A percentile compares a stretch with the other conserved stretches of the same genome.
These are phyloP conservation scores for Solenodon paradoxus DNA, from an alignment of 2,113 vertebrate genomes.

Conservation along the genomic window DNA sequence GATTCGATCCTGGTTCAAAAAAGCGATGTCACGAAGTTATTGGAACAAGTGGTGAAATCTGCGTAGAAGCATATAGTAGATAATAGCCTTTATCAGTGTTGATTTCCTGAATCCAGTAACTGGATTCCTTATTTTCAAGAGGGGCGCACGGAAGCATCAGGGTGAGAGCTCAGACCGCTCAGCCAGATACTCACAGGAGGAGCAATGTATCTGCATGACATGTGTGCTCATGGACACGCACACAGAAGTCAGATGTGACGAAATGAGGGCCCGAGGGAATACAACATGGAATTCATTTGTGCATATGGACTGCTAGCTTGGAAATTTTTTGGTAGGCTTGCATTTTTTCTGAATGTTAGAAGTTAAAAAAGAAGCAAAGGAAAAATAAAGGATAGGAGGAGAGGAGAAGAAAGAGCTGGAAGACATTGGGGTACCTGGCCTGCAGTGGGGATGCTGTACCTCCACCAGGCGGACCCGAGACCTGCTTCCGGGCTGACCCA, in stretches of 20 bases:
- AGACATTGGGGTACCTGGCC: background rate
- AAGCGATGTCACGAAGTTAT: background rate
- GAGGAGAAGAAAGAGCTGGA: background rate
- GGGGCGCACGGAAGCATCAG: background rate
- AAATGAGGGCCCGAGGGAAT: background rate
- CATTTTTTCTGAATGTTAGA: background rate
- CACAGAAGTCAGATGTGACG: background rate
- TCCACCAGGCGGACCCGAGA: background rate
- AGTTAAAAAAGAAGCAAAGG: background rate
- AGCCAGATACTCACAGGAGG: no score
- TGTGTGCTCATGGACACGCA: rapidly evolving
- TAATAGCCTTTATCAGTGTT: background rate
- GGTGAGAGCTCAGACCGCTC: background rate
- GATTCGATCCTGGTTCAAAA: background rate
- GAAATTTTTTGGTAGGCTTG: background rate
- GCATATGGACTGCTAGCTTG: background rate
- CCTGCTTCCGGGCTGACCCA: background rate
- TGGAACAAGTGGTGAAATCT: background rate
- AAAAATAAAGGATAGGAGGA: background rate
- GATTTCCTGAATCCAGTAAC: background rate
- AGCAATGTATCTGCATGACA: rapidly evolving
- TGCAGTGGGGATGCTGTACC: rapidly evolving
- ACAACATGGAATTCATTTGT: background rate
- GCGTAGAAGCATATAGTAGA: background rate
- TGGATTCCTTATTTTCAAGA: background rate